Base-by-base conservation (phyloP, 2,888 invertebrate species). In the Drosophila pullipes region DNA sequence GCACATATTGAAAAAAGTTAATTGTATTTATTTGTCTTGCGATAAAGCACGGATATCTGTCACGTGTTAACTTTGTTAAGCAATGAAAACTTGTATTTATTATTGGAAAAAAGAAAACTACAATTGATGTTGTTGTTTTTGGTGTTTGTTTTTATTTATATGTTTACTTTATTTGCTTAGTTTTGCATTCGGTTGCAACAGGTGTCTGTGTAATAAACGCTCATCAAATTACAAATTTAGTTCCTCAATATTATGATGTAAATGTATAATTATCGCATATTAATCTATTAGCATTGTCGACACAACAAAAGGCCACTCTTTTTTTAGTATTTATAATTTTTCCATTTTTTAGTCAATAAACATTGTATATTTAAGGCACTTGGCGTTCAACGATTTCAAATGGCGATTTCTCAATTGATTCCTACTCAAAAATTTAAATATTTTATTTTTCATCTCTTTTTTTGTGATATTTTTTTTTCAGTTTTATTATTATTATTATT, bases 141-240 rank as follows among this genome's bases (percentile, higher is more conserved):
- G 13, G 68, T 78, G 63, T 80, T 77, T 78, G 25, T 47, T 67
- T 67, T 59, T 64, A 41, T 53, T 52, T 53, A 11, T 52, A 63
- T 80, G 22, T 76, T 76, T 83, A 60, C 69, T 85, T 86, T 77
- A 77, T 89, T 88, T 72, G 81, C 85, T 89, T 76, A 85, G 82
- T 81, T 73, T 85, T 85, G 85, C 85, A 76, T 80, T 81, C 69
- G 78, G 66, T 85, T 89, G 85, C 85, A 86, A 86, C 87, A 84
- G 85, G 89, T 86, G 85, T 86, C 85, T 78, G 89, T 89, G 89
- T 85, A 70, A 79, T 84, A 80, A 88, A 87, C 88, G 72, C 74
- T 84, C 69, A 59, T 82, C 54, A 75, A 73, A 65, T 73, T 73
- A 69, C 39, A 39, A 69, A 61, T 78, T 73, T 60, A 69, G 60